phyloP scores from a whole-genome alignment of 2,113 vertebrate species.

The Fukomys damarensis region DNA sequence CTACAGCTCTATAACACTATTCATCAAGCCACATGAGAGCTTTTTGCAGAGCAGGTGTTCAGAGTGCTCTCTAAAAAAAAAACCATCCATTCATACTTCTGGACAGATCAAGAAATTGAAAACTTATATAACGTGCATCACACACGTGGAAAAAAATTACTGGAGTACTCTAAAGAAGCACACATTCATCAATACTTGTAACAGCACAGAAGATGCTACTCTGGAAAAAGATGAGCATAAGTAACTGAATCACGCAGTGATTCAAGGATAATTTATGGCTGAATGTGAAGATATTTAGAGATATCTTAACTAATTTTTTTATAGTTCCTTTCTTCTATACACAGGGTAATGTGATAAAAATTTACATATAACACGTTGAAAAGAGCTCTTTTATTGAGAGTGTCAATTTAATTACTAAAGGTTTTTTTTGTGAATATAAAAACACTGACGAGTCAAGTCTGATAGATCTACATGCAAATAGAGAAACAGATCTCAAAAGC shows the following conservation, averaged over 20 bases:
- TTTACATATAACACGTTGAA: background rate
- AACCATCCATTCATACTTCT: background rate
- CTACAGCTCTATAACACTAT: background rate
- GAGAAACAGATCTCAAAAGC: background rate
- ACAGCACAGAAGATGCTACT: background rate
- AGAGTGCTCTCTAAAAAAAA: background rate
- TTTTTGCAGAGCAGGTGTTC: background rate
- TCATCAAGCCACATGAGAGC: background rate
- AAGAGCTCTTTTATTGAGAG: background rate
- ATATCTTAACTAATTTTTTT: background rate
- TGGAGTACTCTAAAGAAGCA: background rate
- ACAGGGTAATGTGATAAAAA: constrained; percentile 7
- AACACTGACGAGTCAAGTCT: background rate
- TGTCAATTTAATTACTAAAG: background rate
- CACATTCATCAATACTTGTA: background rate
- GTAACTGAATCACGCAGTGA: constrained; percentile 4
- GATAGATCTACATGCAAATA: background rate
- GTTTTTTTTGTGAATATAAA: background rate
- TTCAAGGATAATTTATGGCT: background rate
- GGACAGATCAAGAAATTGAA: background rate
- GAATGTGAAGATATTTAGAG: constrained; percentile 9
- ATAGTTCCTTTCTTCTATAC: background rate
- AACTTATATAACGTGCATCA: background rate
- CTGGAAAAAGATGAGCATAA: background rate
- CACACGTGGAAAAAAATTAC: background rate